Percentiles rank a stretch among this genome's conserved stretches.
Conservation (phyloP, 2,888 invertebrate genomes). For the Oasisia sp. region DNA sequence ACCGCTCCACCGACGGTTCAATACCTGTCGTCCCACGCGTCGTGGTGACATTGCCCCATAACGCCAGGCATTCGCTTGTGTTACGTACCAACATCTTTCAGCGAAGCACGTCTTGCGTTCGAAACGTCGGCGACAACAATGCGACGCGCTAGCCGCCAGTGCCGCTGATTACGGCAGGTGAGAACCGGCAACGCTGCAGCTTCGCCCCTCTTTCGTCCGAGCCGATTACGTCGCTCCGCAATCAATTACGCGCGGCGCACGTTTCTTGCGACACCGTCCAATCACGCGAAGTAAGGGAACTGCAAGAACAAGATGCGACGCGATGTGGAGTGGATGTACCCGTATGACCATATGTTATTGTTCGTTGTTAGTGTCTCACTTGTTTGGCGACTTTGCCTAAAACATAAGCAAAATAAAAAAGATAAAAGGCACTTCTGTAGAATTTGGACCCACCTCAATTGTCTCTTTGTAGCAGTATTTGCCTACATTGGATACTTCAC, state of each 20-base stretch:
- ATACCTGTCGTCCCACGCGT: not conserved
- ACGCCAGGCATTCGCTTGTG: not conserved
- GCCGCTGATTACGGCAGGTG: not conserved
- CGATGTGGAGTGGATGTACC: not conserved
- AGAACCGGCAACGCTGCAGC: not conserved
- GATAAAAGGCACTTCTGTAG: too few species aligned
- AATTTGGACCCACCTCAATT: too few species aligned
- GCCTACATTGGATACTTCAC: too few species aligned
- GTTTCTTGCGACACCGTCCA: not conserved
- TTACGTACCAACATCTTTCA: not conserved
- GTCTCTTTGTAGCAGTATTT: too few species aligned
- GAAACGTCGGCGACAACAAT: not conserved
- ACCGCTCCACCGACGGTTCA: not conserved
- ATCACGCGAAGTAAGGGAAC: not conserved
- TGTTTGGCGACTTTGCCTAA: too few species aligned
- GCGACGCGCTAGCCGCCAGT: not conserved
- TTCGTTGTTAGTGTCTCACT: too few species aligned
- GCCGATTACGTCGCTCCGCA: not conserved
- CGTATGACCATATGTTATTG: not conserved
- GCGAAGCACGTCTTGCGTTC: not conserved
- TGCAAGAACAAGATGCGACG: not conserved
- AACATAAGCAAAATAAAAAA: too few species aligned
- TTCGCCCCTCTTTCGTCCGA: not conserved
- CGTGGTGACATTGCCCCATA: not conserved
- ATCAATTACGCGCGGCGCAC: not conserved